Conservation (phyloP, 2,113 vertebrate species). For the Poicephalus gulielmi region DNA sequence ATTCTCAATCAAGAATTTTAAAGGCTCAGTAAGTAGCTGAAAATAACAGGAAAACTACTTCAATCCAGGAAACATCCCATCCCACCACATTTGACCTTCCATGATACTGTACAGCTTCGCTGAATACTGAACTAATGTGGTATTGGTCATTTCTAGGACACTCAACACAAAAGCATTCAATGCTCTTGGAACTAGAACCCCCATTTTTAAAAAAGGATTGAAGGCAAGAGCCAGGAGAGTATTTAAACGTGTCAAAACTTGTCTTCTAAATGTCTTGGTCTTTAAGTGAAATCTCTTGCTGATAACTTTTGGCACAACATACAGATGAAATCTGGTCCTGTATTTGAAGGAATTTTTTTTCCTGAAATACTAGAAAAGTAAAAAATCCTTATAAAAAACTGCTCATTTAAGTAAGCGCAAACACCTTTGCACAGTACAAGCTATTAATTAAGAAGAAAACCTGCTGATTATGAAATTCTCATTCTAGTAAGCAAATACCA, state of each 20-base stretch:
- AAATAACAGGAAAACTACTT: not conserved
- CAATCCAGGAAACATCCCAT: not conserved
- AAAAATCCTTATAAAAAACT: not conserved
- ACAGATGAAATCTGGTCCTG: not conserved
- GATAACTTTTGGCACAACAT: not conserved
- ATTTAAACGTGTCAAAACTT: not conserved
- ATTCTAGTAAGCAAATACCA: not conserved
- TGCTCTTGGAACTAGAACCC: not conserved
- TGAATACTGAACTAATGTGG: not conserved
- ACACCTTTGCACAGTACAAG: not conserved
- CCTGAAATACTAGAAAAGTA: not conserved
- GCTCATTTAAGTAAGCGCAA: not conserved
- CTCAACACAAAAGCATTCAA: not conserved
- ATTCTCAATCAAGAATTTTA: not conserved
- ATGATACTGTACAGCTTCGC: not conserved
- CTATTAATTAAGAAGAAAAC: not conserved
- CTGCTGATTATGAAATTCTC: not conserved
- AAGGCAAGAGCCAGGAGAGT: not conserved
- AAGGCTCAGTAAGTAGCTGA: not conserved
- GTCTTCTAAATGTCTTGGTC: not conserved
- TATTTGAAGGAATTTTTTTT: not conserved
- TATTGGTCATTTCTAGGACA: not conserved
- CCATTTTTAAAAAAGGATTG: not conserved
- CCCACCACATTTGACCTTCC: not conserved
- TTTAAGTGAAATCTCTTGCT: not conserved